Evolutionary conservation across 1,140 invertebrate species (phyloP).

Genomic region (Doryteuthis pealeii): DNA sequence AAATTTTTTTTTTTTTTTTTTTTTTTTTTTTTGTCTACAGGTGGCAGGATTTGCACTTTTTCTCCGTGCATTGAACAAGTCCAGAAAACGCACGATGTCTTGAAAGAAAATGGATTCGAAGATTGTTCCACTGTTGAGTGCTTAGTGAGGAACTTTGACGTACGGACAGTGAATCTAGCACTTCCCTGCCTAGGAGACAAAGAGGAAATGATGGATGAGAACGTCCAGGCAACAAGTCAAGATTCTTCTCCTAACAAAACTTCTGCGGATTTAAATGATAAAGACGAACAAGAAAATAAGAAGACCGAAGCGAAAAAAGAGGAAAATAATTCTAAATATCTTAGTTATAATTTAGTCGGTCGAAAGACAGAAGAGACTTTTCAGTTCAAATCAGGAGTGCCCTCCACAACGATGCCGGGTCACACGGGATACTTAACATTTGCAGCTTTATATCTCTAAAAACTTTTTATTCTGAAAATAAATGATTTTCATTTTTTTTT

Average conservation of each 20-base stretch:
- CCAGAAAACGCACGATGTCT: conserved; percentile 76
- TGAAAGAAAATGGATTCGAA: conserved; percentile 74
- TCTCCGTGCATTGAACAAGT: conserved; percentile 99
- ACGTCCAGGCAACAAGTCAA: neutral
- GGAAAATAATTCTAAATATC: conserved; percentile 15
- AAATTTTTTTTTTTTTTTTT: too few relatives aligned
- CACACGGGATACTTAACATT: conserved; percentile 95
- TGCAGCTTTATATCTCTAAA: conserved; percentile 66
- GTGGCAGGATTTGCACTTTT: conserved; percentile 92
- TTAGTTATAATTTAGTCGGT: conserved; percentile 28
- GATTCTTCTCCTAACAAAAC: conserved; percentile 6
- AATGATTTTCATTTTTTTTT: too few relatives aligned
- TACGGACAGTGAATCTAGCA: conserved; percentile 73
- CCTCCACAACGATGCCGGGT: conserved; percentile 74
- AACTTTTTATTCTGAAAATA: too few relatives aligned
- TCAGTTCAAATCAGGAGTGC: conserved; percentile 69
- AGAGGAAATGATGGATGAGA: neutral
- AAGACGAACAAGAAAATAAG: neutral
- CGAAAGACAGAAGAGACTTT: conserved; percentile 29
- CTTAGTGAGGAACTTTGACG: conserved; percentile 78
- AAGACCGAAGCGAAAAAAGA: conserved; percentile 8
- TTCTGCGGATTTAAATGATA: conserved; percentile 14
- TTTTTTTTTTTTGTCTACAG: conserved; percentile 60
- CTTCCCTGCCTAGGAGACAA: conserved; percentile 54
- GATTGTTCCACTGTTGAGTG: conserved; percentile 87